Conservation (phyloP, 2,797 vertebrate genomes). For the Ammospiza maritima region DNA sequence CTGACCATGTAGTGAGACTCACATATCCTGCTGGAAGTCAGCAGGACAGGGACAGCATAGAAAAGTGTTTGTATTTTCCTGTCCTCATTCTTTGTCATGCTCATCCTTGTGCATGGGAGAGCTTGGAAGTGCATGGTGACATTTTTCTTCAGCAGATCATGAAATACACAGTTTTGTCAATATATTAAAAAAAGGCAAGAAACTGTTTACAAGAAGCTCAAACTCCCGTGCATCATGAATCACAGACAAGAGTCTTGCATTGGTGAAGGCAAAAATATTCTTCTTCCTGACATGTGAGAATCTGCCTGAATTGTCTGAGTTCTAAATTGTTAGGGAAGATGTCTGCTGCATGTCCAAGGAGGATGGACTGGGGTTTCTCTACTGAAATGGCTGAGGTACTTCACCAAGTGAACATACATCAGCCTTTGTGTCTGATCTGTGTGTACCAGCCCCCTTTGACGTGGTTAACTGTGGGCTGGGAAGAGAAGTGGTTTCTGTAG, state of each 20-base stretch:
- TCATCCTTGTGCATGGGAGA: neutral
- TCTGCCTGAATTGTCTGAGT: neutral
- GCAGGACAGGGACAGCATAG: rapidly evolving
- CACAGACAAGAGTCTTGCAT: neutral
- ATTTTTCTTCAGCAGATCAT: neutral
- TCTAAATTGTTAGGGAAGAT: neutral
- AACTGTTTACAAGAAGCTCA: neutral
- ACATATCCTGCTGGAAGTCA: neutral
- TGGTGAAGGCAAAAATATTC: neutral
- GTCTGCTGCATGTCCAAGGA: neutral
- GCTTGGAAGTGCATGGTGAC: neutral
- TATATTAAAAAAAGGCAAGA: neutral
- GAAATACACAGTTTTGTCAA: neutral
- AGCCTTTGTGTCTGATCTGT: neutral
- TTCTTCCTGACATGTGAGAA: neutral
- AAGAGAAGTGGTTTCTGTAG: neutral
- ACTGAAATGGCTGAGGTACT: neutral
- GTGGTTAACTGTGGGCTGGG: neutral
- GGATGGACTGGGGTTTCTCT: neutral
- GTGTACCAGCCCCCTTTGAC: neutral
- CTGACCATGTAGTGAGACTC: neutral
- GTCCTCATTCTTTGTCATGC: neutral
- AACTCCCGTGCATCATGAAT: neutral
- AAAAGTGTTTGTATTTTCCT: neutral
- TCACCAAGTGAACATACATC: neutral